Evolutionary conservation across 2,888 invertebrate genomes (phyloP).

Genomic region (Diarsia mendica): DNA sequence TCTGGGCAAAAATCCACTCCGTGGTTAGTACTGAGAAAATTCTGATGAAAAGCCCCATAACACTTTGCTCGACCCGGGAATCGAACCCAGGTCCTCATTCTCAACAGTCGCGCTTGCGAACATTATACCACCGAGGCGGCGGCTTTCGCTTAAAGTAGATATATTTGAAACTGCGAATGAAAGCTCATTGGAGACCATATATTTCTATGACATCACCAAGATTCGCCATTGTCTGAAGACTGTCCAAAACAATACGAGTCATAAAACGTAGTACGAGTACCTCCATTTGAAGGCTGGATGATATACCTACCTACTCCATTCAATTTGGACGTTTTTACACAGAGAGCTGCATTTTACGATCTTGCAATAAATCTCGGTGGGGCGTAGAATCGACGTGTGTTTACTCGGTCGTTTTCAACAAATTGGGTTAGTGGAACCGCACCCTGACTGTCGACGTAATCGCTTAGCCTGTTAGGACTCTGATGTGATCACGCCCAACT

Average conservation of each 20-base stretch:
- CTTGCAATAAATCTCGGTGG: conserved; percentile 81
- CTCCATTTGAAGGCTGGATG: conserved; percentile 65
- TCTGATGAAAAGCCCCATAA: no score
- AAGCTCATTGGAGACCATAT: conserved; percentile 11
- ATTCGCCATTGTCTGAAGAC: conserved; percentile 30
- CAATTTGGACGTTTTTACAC: conserved; percentile 76
- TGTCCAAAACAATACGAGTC: conserved; percentile 55
- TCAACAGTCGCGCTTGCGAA: no score
- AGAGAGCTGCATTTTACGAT: conserved; percentile 81
- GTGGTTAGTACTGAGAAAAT: no score
- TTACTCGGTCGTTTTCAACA: conserved; percentile 84
- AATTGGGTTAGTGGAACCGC: conserved; percentile 86
- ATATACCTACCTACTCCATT: conserved; percentile 72
- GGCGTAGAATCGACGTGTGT: conserved; percentile 81
- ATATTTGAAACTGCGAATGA: conserved; percentile 4
- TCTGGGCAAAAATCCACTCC: no score
- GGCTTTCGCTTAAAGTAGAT: conserved; percentile 11
- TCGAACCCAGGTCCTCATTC: no score
- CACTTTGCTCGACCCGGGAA: no score
- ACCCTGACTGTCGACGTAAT: conserved; percentile 81
- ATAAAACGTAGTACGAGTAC: conserved; percentile 59
- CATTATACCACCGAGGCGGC: no score
- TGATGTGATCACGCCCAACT: conserved; percentile 81
- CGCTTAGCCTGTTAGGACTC: conserved; percentile 82
- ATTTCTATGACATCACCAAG: conserved; percentile 20